Evolutionary conservation across 2,888 invertebrate species (phyloP).

Genomic region (Caenorhabditis zanzibari): DNA sequence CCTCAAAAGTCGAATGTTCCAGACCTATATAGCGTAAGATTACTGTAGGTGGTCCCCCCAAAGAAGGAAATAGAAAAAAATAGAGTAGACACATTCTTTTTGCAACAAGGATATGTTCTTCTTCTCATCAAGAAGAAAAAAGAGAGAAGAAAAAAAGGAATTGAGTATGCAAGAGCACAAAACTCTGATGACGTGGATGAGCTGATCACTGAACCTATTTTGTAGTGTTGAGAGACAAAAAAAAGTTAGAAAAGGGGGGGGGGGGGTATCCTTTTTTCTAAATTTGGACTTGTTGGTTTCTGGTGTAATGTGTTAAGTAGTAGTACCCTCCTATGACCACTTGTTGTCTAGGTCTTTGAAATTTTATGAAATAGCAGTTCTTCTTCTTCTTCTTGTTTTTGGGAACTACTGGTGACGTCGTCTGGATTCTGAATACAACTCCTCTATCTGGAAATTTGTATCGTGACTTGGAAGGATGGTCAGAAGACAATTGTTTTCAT

Average conservation of each 20-base stretch:
- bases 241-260: constrained; percentile 5
- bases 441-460: not conserved
- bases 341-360: constrained; percentile 55
- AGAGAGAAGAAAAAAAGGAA: not conserved
- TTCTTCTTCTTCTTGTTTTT: not conserved
- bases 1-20: too few relatives aligned
- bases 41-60: too few relatives aligned
- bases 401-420: constrained; percentile 21
- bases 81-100: not conserved
- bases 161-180: constrained; percentile 6
- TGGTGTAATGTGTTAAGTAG: not conserved
- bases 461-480: not conserved
- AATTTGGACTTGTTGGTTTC: constrained; percentile 40
- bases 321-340: constrained; percentile 32
- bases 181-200: constrained; percentile 18
- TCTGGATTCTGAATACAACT: not conserved
- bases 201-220: constrained; percentile 45
- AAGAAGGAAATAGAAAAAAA: not conserved
- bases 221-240: not conserved
- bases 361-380: constrained; percentile 27
- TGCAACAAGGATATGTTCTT: constrained; percentile 33
- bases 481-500: not conserved
- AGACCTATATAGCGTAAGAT: too few relatives aligned
- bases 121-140: not conserved
- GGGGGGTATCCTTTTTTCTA: constrained; percentile 32